Conservation (phyloP, 1,140 invertebrate genomes). For the Argopecten irradians region DNA sequence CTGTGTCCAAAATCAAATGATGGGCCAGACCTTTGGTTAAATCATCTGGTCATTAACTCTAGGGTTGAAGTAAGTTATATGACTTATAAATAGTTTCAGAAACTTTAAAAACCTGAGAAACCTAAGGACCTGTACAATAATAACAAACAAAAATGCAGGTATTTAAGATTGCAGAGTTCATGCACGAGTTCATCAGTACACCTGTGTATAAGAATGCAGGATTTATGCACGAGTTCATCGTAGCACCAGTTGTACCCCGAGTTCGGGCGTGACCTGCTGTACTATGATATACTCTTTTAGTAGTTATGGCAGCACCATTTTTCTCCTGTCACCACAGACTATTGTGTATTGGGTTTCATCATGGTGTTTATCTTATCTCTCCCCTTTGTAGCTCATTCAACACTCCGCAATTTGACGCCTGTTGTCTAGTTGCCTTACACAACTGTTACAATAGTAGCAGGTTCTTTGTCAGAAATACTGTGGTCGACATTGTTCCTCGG, state of each 20-base stretch:
- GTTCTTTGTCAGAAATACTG: not conserved
- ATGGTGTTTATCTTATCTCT: not conserved
- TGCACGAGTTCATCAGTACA: not conserved
- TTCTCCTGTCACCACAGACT: not conserved
- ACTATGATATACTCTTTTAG: constrained; percentile 16
- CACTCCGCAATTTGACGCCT: constrained; percentile 2
- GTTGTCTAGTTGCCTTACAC: not conserved
- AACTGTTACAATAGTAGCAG: not conserved
- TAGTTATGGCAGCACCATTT: constrained; percentile 13
- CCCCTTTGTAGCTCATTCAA: not conserved
- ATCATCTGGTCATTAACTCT: not conserved
- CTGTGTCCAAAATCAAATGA: not conserved
- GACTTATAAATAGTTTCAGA: constrained; percentile 11
- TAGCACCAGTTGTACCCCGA: not conserved
- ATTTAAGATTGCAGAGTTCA: not conserved
- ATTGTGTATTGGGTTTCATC: constrained; percentile 17
- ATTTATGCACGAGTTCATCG: not conserved
- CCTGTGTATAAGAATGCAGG: not conserved
- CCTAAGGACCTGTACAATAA: not conserved
- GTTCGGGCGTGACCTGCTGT: not conserved
- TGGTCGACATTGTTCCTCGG: constrained; percentile 6
- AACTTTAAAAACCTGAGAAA: constrained; percentile 12
- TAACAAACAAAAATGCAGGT: not conserved
- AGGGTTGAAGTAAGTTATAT: not conserved
- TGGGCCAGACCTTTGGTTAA: not conserved